Percentiles rank a stretch among this genome's conserved stretches.
Evolutionary conservation across 1,140 invertebrate species (phyloP).

Genomic region (Phymastichus coffea): DNA sequence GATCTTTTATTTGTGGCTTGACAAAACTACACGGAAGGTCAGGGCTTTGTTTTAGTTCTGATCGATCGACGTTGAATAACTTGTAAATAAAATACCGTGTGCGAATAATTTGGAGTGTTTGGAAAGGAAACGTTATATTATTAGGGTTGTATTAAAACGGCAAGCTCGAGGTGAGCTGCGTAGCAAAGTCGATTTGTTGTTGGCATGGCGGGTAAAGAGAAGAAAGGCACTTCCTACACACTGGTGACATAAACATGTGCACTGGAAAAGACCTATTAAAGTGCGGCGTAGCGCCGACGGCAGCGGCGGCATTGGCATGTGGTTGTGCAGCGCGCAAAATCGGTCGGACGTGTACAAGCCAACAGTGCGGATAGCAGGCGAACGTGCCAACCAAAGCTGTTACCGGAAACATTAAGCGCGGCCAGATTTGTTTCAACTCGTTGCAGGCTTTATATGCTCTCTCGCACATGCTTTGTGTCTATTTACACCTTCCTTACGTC

Average conservation of each 20-base stretch:
- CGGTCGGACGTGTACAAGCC: neutral
- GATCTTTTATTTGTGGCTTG: too few relatives aligned
- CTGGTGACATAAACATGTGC: conserved; percentile 21
- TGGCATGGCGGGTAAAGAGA: neutral
- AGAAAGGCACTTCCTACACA: conserved; percentile 16
- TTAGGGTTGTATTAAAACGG: too few relatives aligned
- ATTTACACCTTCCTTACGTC: neutral
- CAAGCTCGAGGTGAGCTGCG: too few relatives aligned
- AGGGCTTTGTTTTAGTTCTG: too few relatives aligned
- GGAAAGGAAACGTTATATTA: too few relatives aligned
- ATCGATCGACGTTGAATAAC: too few relatives aligned
- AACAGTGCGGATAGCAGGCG: neutral
- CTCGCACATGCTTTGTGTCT: neutral
- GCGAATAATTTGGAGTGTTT: too few relatives aligned
- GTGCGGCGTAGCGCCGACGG: too few relatives aligned
- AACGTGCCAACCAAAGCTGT: conserved; percentile 13
- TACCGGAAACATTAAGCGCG: conserved; percentile 28
- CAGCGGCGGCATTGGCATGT: neutral
- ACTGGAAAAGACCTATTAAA: conserved; percentile 24
- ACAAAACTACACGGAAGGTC: too few relatives aligned
- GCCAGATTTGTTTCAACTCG: conserved; percentile 28
- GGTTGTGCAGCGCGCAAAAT: neutral
- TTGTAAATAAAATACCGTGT: too few relatives aligned
- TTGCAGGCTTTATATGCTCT: neutral
- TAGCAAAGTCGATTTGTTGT: neutral